Evolutionary conservation across 1,140 invertebrate species (phyloP), one percentile per base, ranked within the genome.

Genomic region (Chrysomallon squamiferum): DNA sequence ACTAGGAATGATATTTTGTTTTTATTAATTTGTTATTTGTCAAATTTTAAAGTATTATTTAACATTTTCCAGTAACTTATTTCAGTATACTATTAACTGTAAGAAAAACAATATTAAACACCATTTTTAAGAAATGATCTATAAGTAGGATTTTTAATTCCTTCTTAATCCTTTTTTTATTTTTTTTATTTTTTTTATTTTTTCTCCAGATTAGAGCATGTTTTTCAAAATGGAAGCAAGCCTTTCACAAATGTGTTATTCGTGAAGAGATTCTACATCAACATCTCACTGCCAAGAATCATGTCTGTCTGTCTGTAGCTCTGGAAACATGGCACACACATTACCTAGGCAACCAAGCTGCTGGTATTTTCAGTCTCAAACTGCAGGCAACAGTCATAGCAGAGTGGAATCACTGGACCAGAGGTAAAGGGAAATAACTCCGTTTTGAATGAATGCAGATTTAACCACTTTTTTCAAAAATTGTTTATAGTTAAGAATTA

Each of bases 381-480:
- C 50, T 71, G n/a, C 56, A 43, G 41, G 62, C 50, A 18, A 67
- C 69, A 18, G 62, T 71, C 22, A 22, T 71, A 1, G 13, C 25
- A 9, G 65, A 71, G 35, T 71, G 69, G 69, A 57, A 54, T 38
- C 25, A 38, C 27, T 71, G 62, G 59, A 52, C 69, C 25, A 38
- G 35, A 33, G 65, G 69, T 71, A 62, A 25, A 58, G 45, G 22
- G 27, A 18, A 45, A 22, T 13, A 54, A 11, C 50, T 29, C 15
- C 3, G 3, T 54, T 7, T 4, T 22, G 35, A 5, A 5, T 38
- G 35, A 15, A 15, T 38, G 15, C 15, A 38, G 35, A 15, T 38
- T 38, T 38, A 15, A 15, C 35, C 5, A 7, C 35, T 5, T 5
- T 38, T 5, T n/a, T n/a, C n/a, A n/a, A n/a, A n/a, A n/a, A n/a